Conservation (phyloP, 2,113 vertebrate genomes). For the Fulmarus glacialis region DNA sequence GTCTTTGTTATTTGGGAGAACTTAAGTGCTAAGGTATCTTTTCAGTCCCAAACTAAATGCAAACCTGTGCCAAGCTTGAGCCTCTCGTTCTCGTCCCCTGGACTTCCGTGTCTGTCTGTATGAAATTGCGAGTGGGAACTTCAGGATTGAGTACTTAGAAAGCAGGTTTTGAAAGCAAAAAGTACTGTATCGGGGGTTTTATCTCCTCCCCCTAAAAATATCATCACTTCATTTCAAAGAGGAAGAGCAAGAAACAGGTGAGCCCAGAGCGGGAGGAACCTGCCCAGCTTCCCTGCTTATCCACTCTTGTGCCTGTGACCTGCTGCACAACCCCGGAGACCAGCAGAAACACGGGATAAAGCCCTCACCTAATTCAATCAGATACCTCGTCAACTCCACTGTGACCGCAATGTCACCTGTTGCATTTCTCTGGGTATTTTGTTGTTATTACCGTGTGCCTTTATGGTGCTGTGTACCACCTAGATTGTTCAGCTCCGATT, state of each 20-base stretch:
- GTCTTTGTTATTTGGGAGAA: background rate
- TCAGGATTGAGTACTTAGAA: background rate
- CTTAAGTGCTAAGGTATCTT: background rate
- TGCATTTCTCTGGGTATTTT: background rate
- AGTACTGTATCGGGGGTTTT: background rate
- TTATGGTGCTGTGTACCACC: background rate
- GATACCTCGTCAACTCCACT: background rate
- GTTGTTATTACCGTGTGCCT: background rate
- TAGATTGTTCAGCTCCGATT: background rate
- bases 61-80: background rate
- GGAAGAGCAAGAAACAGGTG: background rate
- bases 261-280: background rate
- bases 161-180: background rate
- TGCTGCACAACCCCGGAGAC: background rate
- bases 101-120: background rate
- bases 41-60: background rate
- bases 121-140: background rate
- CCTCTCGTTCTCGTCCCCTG: accelerated
- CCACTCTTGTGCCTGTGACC: background rate
- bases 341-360: background rate
- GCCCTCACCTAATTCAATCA: background rate
- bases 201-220: background rate
- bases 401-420: background rate
- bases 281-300: background rate
- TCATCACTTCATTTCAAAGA: background rate